These are phyloP conservation scores for Carollia perspicillata DNA, from an alignment of 2,113 vertebrate species.

Conservation along the genomic window DNA sequence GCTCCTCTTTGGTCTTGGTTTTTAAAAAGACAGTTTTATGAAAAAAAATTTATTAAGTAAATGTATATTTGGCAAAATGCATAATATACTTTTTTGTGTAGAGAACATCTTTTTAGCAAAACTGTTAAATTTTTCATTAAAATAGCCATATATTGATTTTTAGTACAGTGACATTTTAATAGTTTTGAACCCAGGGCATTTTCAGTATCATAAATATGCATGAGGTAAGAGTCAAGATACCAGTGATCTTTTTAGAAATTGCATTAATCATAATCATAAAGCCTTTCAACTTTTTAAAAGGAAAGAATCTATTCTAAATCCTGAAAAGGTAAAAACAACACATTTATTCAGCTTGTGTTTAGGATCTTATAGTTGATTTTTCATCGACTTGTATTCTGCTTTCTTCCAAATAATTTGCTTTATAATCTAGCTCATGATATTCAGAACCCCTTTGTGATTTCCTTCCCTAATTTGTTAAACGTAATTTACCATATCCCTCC, in stretches of 20 bases:
- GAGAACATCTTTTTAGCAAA: not conserved
- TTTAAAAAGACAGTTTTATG: constrained; percentile 41
- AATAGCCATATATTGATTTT: constrained; percentile 38
- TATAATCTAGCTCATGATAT: constrained; percentile 18
- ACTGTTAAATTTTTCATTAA: constrained; percentile 56
- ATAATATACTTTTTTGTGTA: too few species aligned
- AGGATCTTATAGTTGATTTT: constrained; percentile 30
- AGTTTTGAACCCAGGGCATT: constrained; percentile 42
- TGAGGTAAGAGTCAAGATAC: constrained; percentile 33
- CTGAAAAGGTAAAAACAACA: not conserved
- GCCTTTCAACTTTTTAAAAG: not conserved
- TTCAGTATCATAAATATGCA: constrained; percentile 45
- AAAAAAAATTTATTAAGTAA: constrained; percentile 35
- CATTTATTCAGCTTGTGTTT: constrained; percentile 28
- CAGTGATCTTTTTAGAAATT: constrained; percentile 18
- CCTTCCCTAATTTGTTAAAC: not conserved
- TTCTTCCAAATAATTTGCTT: constrained; percentile 36
- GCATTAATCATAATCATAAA: constrained; percentile 30
- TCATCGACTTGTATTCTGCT: not conserved
- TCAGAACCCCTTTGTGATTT: not conserved
- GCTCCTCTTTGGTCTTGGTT: not conserved
- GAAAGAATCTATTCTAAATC: constrained; percentile 1
- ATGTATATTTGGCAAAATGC: constrained; percentile 42
- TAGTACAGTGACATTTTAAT: constrained; percentile 34
- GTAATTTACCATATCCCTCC: not conserved